phyloP scores from a whole-genome alignment of 2,888 invertebrate genomes.

The Temnothorax ravouxi region DNA sequence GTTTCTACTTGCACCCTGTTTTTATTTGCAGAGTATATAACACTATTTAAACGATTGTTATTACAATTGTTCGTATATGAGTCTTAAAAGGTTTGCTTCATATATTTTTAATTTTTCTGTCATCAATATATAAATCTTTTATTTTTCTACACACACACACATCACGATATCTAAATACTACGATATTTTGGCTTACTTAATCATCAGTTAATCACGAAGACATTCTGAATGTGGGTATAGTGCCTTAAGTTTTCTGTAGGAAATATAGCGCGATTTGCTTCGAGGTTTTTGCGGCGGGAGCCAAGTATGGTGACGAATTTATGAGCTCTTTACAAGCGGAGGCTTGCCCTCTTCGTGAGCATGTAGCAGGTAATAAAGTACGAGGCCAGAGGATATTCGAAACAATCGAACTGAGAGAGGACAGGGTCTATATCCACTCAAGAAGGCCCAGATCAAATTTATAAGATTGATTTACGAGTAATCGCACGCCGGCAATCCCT shows the following conservation, averaged over 20 bases:
- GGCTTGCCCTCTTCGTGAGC: slow-evolving; percentile 74
- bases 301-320: slow-evolving; percentile 82
- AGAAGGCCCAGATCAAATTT: slow-evolving; percentile 72
- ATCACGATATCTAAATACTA: background rate
- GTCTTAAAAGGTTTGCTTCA: background rate
- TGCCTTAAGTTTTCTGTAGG: slow-evolving; percentile 73
- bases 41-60: background rate
- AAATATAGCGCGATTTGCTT: slow-evolving; percentile 76
- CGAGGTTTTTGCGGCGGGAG: slow-evolving; percentile 76
- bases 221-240: slow-evolving; percentile 58
- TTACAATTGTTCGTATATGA: background rate
- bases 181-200: background rate
- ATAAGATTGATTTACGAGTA: slow-evolving; percentile 76
- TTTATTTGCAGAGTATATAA: background rate
- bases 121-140: background rate
- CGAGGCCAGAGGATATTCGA: slow-evolving; percentile 72
- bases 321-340: slow-evolving; percentile 79
- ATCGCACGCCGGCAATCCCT: slow-evolving; percentile 61
- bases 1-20: no score
- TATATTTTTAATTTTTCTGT: background rate
- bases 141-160: background rate
- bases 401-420: slow-evolving; percentile 71
- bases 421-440: slow-evolving; percentile 66
- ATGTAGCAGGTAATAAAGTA: slow-evolving; percentile 75
- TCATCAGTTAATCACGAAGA: slow-evolving; percentile 40